Percentiles rank a stretch among this genome's conserved stretches.
Evolutionary conservation across 2,113 vertebrate genomes (phyloP).

Genomic region (Thunnus thynnus): DNA sequence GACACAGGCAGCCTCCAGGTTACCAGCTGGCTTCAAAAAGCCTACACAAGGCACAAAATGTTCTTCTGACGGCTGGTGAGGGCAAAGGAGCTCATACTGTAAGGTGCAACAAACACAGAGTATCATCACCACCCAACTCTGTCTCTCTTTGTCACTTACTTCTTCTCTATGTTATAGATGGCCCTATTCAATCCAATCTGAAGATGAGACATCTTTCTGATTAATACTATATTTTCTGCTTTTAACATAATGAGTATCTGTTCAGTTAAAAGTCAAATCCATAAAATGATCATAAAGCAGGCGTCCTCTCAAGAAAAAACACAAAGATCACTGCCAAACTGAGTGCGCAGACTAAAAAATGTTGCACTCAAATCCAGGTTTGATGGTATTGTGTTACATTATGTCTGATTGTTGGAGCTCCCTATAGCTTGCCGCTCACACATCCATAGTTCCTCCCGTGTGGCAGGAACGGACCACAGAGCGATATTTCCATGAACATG

Average conservation of each 20-base stretch:
- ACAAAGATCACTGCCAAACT: not conserved
- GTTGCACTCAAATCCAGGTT: not conserved
- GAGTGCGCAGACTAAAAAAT: not conserved
- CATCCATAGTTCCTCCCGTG: not conserved
- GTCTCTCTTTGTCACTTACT: not conserved
- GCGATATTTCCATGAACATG: slow-evolving; percentile 12
- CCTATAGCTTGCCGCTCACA: slow-evolving; percentile 11
- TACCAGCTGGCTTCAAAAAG: slow-evolving; percentile 31
- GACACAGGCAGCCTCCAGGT: slow-evolving; percentile 26
- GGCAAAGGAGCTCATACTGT: slow-evolving; percentile 18
- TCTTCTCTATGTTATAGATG: not conserved
- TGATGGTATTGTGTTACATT: not conserved
- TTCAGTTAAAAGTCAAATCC: not conserved
- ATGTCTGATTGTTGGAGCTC: slow-evolving; percentile 11
- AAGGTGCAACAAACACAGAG: not conserved
- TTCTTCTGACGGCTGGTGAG: not conserved
- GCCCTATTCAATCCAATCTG: not conserved
- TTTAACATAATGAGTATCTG: not conserved
- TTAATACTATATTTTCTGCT: not conserved
- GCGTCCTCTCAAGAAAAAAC: not conserved
- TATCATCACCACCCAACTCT: not conserved
- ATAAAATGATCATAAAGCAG: not conserved
- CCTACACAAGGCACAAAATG: slow-evolving; percentile 4
- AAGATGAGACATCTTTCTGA: not conserved
- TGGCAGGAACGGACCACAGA: slow-evolving; percentile 6